These are phyloP conservation scores for Poeciliopsis presidionis DNA, from an alignment of 2,797 vertebrate genomes.

Conservation along the genomic window DNA sequence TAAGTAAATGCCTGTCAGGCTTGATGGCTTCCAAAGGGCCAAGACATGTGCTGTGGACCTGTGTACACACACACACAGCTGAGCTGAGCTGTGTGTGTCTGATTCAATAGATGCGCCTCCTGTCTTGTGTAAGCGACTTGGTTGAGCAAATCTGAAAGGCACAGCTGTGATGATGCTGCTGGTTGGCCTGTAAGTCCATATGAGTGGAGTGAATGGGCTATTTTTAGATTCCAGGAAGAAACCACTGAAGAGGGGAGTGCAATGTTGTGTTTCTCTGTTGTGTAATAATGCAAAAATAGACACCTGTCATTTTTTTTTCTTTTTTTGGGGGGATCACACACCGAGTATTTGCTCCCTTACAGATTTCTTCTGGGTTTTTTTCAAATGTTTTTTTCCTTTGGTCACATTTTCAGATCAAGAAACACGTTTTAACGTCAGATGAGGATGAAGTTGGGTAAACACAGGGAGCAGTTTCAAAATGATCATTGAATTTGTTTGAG, in stretches of 20 bases:
- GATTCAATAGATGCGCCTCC: constrained; percentile 18
- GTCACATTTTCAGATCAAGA: background rate
- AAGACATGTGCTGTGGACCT: constrained; percentile 38
- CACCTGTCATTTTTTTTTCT: background rate
- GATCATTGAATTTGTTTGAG: background rate
- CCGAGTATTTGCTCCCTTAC: background rate
- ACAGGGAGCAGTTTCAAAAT: background rate
- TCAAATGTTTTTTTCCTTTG: no score
- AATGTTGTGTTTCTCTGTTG: constrained; percentile 10
- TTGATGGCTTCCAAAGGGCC: constrained; percentile 24
- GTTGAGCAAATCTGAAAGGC: constrained; percentile 30
- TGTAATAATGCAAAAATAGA: background rate
- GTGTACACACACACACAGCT: background rate
- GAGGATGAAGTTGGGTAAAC: background rate
- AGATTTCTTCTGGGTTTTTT: background rate
- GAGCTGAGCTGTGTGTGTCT: constrained; percentile 24
- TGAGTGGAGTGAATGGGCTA: constrained; percentile 67
- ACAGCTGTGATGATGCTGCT: constrained; percentile 43
- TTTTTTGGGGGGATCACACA: background rate
- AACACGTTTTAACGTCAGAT: background rate
- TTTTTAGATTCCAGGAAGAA: constrained; percentile 67
- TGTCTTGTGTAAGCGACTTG: constrained; percentile 25
- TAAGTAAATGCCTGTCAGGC: constrained; percentile 34
- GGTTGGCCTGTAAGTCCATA: constrained; percentile 46
- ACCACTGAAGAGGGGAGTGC: constrained; percentile 55